phyloP scores from a whole-genome alignment of 2,797 vertebrate genomes.

The Gymnothorax javanicus region DNA sequence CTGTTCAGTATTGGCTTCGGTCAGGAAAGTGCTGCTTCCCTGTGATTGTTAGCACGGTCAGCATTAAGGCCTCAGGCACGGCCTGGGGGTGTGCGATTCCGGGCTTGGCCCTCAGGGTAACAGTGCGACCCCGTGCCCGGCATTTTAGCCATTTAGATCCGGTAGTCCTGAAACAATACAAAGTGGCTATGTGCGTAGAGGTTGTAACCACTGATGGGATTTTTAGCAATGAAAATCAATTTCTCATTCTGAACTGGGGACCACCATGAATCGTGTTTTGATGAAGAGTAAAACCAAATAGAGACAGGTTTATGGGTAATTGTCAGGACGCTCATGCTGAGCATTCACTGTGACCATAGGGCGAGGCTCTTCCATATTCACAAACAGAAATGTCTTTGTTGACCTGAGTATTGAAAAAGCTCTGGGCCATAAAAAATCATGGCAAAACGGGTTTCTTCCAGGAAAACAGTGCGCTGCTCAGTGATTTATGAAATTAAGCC shows the following conservation, averaged over 20 bases:
- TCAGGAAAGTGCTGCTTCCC: neutral
- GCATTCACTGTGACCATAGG: neutral
- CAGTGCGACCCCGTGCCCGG: neutral
- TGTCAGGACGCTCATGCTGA: neutral
- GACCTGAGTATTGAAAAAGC: neutral
- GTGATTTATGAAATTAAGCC: neutral
- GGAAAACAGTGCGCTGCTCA: neutral
- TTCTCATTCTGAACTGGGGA: neutral
- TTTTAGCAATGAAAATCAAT: neutral
- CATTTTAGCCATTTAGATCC: neutral
- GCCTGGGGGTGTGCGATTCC: neutral
- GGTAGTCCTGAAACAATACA: neutral
- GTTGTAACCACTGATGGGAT: neutral
- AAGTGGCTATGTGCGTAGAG: neutral
- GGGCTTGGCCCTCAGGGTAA: neutral
- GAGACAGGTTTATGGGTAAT: neutral
- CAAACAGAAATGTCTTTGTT: neutral
- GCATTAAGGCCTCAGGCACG: neutral
- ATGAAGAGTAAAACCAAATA: neutral
- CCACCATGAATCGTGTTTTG: neutral
- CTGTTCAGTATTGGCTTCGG: neutral
- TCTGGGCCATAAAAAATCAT: neutral
- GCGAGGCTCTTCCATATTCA: neutral
- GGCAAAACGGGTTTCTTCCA: neutral
- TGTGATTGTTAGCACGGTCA: neutral